Evolutionary conservation across 2,113 vertebrate species (phyloP).

Genomic region (Serinus canaria): DNA sequence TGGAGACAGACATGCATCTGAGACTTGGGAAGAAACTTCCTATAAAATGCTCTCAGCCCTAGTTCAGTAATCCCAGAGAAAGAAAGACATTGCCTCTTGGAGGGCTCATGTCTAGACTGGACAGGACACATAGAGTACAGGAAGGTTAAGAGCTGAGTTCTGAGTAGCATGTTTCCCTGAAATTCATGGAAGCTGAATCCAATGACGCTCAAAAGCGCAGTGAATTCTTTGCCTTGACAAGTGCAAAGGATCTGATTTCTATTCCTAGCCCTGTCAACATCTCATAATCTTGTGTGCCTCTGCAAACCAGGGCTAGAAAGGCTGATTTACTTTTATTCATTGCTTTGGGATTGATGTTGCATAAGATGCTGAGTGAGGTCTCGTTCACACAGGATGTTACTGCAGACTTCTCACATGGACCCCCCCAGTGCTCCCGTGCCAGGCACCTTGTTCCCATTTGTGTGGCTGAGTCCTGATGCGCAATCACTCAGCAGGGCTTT

Average conservation of each 20-base stretch:
- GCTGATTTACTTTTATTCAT: neutral
- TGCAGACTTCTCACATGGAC: neutral
- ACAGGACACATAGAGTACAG: neutral
- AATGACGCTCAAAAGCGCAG: neutral
- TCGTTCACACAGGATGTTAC: neutral
- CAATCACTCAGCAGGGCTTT: neutral
- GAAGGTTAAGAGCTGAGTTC: neutral
- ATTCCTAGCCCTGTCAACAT: slow-evolving; percentile 12
- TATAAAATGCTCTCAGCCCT: neutral
- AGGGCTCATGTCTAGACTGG: neutral
- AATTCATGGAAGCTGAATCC: neutral
- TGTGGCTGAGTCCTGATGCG: neutral
- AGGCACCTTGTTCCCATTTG: neutral
- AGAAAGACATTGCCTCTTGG: neutral
- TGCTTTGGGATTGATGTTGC: neutral
- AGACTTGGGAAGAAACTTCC: neutral
- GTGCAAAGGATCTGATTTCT: neutral
- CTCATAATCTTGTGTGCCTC: neutral
- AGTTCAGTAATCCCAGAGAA: neutral
- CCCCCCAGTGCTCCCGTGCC: neutral
- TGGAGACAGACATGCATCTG: neutral
- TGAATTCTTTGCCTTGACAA: neutral
- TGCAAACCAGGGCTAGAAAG: slow-evolving; percentile 6
- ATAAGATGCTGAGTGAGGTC: neutral
- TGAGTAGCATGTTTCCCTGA: neutral